Evolutionary conservation across 2,888 invertebrate species (phyloP).

Genomic region (Leptopilina syphax): DNA sequence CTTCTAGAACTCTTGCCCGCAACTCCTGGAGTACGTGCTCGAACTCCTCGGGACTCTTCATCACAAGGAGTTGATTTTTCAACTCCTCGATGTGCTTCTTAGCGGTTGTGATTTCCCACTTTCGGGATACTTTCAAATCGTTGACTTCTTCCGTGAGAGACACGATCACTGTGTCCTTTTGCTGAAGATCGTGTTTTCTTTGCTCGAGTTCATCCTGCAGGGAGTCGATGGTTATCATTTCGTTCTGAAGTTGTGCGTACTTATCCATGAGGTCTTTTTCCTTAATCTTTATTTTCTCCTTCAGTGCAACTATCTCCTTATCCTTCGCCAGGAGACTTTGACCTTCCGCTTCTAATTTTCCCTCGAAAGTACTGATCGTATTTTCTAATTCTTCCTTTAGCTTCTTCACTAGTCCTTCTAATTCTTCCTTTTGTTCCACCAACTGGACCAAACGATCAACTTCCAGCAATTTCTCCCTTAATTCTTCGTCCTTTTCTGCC

Average conservation of each 20-base stretch:
- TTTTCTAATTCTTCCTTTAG: constrained; percentile 78
- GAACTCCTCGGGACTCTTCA: constrained; percentile 12
- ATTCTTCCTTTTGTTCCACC: constrained; percentile 60
- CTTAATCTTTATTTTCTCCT: constrained; percentile 78
- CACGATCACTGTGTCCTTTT: constrained; percentile 79
- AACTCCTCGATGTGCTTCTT: constrained; percentile 48
- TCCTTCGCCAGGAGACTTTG: constrained; percentile 59
- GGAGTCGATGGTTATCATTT: constrained; percentile 65
- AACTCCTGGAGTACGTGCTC: neutral
- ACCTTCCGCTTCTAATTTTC: constrained; percentile 61
- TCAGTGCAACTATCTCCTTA: constrained; percentile 70
- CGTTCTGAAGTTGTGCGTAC: constrained; percentile 61
- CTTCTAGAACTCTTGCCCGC: too few relatives aligned
- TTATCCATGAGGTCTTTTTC: constrained; percentile 75
- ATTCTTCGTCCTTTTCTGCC: constrained; percentile 72
- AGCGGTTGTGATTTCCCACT: constrained; percentile 59
- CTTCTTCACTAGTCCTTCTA: constrained; percentile 50
- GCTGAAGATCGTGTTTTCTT: constrained; percentile 78
- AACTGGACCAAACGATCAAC: constrained; percentile 62
- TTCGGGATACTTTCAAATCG: constrained; percentile 53
- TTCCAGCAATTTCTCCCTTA: constrained; percentile 75
- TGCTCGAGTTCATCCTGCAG: constrained; percentile 76
- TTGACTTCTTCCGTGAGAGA: constrained; percentile 62
- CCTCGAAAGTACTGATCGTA: constrained; percentile 76
- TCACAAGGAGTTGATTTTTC: constrained; percentile 25